phyloP scores from a whole-genome alignment of 2,113 vertebrate species.

The Corythaeola cristata region DNA sequence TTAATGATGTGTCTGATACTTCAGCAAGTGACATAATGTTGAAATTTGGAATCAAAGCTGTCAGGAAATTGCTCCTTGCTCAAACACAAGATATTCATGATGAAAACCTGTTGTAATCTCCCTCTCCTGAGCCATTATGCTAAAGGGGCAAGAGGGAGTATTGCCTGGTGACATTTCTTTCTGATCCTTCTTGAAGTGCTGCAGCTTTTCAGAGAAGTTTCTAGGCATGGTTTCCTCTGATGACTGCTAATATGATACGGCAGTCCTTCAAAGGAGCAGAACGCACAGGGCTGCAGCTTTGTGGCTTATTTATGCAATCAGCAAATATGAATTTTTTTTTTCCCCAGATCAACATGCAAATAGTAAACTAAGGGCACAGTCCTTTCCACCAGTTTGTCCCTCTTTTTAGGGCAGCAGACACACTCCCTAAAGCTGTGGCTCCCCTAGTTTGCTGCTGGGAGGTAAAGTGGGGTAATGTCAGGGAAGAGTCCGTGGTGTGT shows the following conservation, averaged over 20 bases:
- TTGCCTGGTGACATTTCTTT: constrained; percentile 36
- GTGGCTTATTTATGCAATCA: constrained; percentile 33
- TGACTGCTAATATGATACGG: constrained; percentile 31
- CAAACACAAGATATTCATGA: constrained; percentile 49
- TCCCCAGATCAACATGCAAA: not conserved
- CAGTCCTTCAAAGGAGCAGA: constrained; percentile 39
- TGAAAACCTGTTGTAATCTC: constrained; percentile 67
- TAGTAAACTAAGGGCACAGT: not conserved
- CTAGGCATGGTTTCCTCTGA: constrained; percentile 17
- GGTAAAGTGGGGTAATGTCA: not conserved
- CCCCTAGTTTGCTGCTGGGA: not conserved
- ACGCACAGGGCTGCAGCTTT: not conserved
- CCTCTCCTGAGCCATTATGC: constrained; percentile 33
- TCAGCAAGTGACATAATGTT: constrained; percentile 69
- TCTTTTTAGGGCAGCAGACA: not conserved
- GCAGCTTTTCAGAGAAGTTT: constrained; percentile 51
- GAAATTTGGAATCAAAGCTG: constrained; percentile 71
- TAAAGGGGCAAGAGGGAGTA: not conserved
- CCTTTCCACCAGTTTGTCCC: not conserved
- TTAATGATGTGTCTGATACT: constrained; percentile 73
- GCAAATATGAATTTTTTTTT: not conserved
- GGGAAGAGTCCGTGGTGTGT: not conserved
- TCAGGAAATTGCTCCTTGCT: constrained; percentile 62
- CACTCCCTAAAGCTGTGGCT: not conserved
- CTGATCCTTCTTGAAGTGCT: constrained; percentile 53